A percentile compares a stretch with the other conserved stretches of the same genome.
Evolutionary conservation across 2,797 vertebrate species (phyloP).

Genomic region (Allochrocebus solatus): DNA sequence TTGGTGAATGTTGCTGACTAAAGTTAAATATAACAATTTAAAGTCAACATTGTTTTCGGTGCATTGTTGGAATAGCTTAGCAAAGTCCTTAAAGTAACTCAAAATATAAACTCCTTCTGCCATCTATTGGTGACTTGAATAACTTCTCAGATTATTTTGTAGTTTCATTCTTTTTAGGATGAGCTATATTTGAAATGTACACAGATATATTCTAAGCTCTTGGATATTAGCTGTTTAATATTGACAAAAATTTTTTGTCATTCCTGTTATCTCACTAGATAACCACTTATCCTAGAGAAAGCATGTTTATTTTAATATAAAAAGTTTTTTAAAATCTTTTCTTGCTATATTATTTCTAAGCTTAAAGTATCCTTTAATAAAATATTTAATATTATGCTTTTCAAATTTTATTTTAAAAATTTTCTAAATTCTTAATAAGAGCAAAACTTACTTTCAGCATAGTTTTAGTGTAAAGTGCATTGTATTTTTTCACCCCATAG

Average conservation of each 20-base stretch:
- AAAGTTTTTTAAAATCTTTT: background rate
- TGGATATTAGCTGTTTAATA: background rate
- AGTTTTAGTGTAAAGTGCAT: background rate
- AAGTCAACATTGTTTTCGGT: background rate
- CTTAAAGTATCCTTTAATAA: background rate
- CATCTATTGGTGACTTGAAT: conserved; percentile 48
- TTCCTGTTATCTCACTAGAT: background rate
- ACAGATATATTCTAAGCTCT: background rate
- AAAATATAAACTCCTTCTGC: conserved; percentile 36
- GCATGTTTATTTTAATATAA: background rate
- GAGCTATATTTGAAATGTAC: background rate
- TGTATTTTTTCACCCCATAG: background rate
- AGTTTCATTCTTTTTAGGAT: background rate
- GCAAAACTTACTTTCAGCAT: background rate
- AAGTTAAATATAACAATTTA: background rate
- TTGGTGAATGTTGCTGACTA: background rate
- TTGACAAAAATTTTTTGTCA: background rate
- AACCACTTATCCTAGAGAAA: background rate
- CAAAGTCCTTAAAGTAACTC: background rate
- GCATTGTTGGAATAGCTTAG: background rate
- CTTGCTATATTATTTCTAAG: background rate
- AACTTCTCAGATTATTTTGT: background rate
- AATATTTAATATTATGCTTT: background rate
- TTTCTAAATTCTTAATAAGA: background rate
- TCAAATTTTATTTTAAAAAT: background rate